phyloP scores from a whole-genome alignment of 2,888 invertebrate species.

The Mythimna albipuncta region DNA sequence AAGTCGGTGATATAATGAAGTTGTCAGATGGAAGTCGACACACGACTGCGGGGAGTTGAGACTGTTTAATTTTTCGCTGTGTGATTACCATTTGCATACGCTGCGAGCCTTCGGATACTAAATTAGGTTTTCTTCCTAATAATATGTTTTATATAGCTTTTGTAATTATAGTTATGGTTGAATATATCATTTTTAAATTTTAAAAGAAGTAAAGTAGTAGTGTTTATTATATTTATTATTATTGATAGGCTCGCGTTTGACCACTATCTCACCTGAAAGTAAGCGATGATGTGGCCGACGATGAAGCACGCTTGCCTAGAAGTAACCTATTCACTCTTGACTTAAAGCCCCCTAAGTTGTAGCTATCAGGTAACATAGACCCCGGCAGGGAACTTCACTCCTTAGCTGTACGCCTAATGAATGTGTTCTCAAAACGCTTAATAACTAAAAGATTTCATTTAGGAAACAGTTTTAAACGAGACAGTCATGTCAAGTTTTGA shows the following conservation, averaged over 20 bases:
- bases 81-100: slow-evolving; percentile 84
- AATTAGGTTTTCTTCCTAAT: slow-evolving; percentile 72
- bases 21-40: slow-evolving; percentile 58
- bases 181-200: background rate
- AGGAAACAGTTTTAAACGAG: background rate
- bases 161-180: background rate
- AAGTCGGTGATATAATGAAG: slow-evolving; percentile 59
- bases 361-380: no score
- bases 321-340: no score
- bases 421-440: no score
- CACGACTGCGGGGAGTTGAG: slow-evolving; percentile 58
- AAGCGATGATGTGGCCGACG: no score
- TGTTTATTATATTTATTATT: no score
- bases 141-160: slow-evolving; percentile 27
- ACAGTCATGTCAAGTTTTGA: background rate
- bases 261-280: no score
- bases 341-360: no score
- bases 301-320: no score
- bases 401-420: no score
- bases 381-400: no score
- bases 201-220: no score
- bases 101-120: slow-evolving; percentile 70
- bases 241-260: no score
- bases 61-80: slow-evolving; percentile 78
- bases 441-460: background rate